Evolutionary conservation across 1,140 invertebrate genomes (phyloP).

Genomic region (Metopolophium dirhodum): DNA sequence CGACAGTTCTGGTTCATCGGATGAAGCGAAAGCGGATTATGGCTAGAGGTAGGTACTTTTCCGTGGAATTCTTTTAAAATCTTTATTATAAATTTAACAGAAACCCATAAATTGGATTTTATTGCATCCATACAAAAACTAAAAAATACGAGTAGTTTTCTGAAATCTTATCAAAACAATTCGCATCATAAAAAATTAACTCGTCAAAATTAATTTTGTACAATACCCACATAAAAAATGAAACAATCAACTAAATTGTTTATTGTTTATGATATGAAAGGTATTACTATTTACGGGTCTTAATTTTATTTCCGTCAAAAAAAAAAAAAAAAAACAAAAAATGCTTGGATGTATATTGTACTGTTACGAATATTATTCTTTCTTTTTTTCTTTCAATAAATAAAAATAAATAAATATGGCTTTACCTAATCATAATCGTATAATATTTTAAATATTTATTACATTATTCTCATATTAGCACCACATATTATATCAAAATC

Average conservation of each 20-base stretch:
- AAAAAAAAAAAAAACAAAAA: neutral
- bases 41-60: neutral
- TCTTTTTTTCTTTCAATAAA: neutral
- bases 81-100: neutral
- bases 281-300: too few species aligned
- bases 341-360: neutral
- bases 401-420: neutral
- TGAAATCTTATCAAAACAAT: neutral
- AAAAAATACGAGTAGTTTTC: neutral
- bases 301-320: neutral
- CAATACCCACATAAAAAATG: neutral
- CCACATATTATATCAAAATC: too few species aligned
- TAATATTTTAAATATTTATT: neutral
- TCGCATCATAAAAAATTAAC: neutral
- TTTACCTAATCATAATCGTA: too few species aligned
- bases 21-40: neutral
- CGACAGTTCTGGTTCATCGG: neutral
- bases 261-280: neutral
- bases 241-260: neutral
- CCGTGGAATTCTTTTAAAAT: neutral
- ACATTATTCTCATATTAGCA: neutral
- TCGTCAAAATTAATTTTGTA: neutral
- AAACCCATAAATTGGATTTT: neutral
- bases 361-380: neutral
- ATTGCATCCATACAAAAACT: neutral